Percentiles rank a stretch among this genome's conserved stretches.
phyloP scores from a whole-genome alignment of 2,797 vertebrate species.

The Acestrorhynchus altus region DNA sequence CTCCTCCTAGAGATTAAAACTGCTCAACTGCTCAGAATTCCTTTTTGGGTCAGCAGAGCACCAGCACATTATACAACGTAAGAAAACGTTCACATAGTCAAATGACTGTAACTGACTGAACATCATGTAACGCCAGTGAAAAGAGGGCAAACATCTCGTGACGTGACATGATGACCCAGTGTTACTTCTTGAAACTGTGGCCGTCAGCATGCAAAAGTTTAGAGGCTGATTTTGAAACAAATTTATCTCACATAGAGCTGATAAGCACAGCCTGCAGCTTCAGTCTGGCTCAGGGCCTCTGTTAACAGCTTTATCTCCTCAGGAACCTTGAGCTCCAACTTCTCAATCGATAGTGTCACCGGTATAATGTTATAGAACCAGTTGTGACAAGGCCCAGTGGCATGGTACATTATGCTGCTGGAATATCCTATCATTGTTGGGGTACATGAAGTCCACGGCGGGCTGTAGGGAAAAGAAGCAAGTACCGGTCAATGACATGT shows the following conservation, averaged over 20 bases:
- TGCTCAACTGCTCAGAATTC: neutral
- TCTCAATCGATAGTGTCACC: no score
- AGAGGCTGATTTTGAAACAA: constrained; percentile 36
- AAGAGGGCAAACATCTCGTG: neutral
- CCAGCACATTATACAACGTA: neutral
- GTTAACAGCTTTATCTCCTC: constrained; percentile 8
- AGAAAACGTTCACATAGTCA: neutral
- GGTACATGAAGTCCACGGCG: no score
- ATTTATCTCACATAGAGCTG: constrained; percentile 25
- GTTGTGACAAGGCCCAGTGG: no score
- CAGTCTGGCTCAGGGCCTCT: neutral
- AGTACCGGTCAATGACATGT: no score
- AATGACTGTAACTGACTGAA: neutral
- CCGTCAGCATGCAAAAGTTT: constrained; percentile 20
- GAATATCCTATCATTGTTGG: no score
- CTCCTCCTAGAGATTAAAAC: neutral
- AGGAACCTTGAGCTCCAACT: constrained; percentile 8
- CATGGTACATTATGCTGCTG: no score
- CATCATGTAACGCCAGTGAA: neutral
- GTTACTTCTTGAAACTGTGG: neutral
- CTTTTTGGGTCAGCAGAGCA: neutral
- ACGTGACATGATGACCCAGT: neutral
- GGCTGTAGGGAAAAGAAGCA: no score
- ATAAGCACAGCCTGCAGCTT: constrained; percentile 8
- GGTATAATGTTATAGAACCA: no score